phyloP scores from a whole-genome alignment of 1,140 invertebrate species.

The Pseudachorutes palmiensis region DNA sequence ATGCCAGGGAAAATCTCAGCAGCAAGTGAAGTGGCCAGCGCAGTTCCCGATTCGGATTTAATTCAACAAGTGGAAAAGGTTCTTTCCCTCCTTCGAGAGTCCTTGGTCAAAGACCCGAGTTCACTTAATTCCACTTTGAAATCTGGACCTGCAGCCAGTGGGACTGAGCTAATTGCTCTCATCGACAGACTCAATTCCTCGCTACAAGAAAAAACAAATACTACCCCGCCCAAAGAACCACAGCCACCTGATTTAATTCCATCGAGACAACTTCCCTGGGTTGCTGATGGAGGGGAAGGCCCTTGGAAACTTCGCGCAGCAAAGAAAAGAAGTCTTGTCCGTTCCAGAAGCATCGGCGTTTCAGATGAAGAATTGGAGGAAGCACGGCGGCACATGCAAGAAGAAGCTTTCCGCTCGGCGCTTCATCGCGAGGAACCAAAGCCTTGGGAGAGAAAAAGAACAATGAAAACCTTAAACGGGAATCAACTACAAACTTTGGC shows the following conservation, averaged over 20 bases:
- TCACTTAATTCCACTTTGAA: constrained; percentile 14
- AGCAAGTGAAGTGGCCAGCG: not conserved
- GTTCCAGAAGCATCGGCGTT: constrained; percentile 70
- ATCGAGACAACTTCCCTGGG: not conserved
- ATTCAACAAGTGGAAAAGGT: constrained; percentile 70
- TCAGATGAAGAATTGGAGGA: constrained; percentile 65
- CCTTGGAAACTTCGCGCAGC: constrained; percentile 41
- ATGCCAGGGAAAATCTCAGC: not conserved
- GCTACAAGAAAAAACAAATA: constrained; percentile 40
- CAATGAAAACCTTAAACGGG: not conserved
- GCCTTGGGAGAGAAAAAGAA: not conserved
- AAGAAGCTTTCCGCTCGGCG: constrained; percentile 23
- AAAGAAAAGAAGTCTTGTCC: constrained; percentile 45
- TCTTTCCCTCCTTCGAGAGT: constrained; percentile 60
- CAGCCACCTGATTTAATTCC: constrained; percentile 19
- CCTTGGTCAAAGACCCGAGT: constrained; percentile 45
- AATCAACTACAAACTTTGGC: too few relatives aligned
- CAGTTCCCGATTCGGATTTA: constrained; percentile 43
- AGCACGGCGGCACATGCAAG: constrained; percentile 58
- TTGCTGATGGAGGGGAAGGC: not conserved
- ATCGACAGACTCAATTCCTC: constrained; percentile 66
- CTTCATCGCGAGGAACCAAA: not conserved
- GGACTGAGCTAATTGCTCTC: constrained; percentile 58
- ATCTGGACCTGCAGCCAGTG: constrained; percentile 40
- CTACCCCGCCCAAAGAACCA: constrained; percentile 9